Evolutionary conservation across 2,113 vertebrate genomes (phyloP), one percentile per base, ranked within the genome.

Genomic region (Pagrus major): DNA sequence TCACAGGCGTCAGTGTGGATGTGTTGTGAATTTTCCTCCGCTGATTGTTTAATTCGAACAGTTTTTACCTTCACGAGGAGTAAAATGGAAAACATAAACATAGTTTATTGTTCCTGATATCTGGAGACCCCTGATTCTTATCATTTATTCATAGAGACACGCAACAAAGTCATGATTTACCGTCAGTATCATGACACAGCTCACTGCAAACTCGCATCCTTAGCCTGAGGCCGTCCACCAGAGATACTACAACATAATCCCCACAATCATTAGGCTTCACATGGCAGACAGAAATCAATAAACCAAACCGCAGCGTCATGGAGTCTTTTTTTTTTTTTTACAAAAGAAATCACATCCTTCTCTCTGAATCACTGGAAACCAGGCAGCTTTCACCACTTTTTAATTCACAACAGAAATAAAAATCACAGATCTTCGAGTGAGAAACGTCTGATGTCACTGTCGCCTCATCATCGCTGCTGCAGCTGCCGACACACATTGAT

Each of bases 251-350:
- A 16, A 16, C 5, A 29, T 47, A 0, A 27, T 72, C 56, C 42
- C 12, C 15, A 2, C n/a, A 2, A 77, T 76, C 72, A 65, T 59
- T 54, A 55, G 23, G 46, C 31, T 41, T 59, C 37, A 21, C 42
- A n/a, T 18, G 11, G 3, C 18, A 56, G 69, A 65, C 29, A 73
- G n/a, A 12, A 64, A 70, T 77, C 61, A 54, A 74, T 79, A 44
- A 16, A 51, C 16, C 0, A 46, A 71, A 69, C 78, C 5, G 18
- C 49, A 15, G 27, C 15, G 21, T 46, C 63, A 78, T 10, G 3
- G 3, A n/a, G 0, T 42, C 20, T 44, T 33, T 54, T 63, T 56
- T n/a, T n/a, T n/a, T n/a, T n/a, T n/a, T n/a, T n/a, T n/a, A n/a
- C n/a, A 14, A 52, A 65, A 46, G 29, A 1, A 31, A 9, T n/a